Evolutionary conservation across 2,888 invertebrate species (phyloP).

Genomic region (Hirudinaria manillensis): DNA sequence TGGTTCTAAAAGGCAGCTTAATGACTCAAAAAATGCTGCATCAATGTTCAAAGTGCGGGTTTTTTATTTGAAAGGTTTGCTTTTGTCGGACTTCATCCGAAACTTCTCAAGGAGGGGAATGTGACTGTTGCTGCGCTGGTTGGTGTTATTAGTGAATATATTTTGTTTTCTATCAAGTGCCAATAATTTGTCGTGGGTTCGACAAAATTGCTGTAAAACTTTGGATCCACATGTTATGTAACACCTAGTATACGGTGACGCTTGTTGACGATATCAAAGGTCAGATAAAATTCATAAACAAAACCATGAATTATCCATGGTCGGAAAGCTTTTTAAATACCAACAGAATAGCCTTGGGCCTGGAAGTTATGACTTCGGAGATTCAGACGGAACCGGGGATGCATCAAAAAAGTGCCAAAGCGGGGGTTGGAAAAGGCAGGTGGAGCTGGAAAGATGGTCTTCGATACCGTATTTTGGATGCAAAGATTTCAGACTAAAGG

Average conservation of each 20-base stretch:
- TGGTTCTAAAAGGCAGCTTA: no score
- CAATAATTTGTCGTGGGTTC: no score
- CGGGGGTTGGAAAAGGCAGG: constrained; percentile 10
- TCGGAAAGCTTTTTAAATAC: no score
- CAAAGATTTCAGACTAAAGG: not conserved
- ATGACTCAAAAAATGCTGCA: no score
- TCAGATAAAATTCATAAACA: no score
- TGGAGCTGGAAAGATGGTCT: constrained; percentile 17
- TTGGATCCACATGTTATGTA: no score
- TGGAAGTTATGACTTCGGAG: constrained; percentile 9
- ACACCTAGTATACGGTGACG: no score
- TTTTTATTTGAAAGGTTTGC: constrained; percentile 9
- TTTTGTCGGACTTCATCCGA: constrained; percentile 1
- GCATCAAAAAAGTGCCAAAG: not conserved
- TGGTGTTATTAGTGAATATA: not conserved
- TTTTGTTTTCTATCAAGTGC: no score
- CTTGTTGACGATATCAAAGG: no score
- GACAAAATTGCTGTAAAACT: no score
- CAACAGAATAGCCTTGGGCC: constrained; percentile 8
- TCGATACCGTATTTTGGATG: constrained; percentile 11
- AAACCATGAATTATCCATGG: no score
- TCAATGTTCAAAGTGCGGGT: no score
- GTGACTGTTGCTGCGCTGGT: not conserved
- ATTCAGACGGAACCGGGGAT: not conserved
- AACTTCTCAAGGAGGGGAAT: not conserved